Percentiles rank a stretch among this genome's conserved stretches.
Evolutionary conservation across 1,140 invertebrate genomes (phyloP).

Genomic region (Adelges cooleyi): DNA sequence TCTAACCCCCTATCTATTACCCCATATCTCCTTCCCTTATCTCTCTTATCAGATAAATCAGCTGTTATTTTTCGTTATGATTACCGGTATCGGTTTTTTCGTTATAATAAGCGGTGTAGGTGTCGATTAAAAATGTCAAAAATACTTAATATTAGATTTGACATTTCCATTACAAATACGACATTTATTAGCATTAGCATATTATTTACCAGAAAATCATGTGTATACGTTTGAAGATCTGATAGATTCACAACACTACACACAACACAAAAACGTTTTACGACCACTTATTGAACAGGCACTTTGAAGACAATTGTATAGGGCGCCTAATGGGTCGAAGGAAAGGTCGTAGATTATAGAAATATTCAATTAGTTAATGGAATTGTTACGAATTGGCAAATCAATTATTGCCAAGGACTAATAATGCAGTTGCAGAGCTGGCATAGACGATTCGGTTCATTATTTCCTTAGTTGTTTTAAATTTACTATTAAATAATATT

Average conservation of each 20-base stretch:
- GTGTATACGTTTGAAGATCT: not conserved
- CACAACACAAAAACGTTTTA: not conserved
- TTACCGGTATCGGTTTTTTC: too few relatives aligned
- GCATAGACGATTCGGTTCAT: not conserved
- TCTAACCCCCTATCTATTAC: too few relatives aligned
- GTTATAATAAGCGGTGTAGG: too few relatives aligned
- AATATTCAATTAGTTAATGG: not conserved
- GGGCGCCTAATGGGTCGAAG: not conserved
- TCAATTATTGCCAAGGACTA: not conserved
- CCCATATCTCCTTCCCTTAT: too few relatives aligned
- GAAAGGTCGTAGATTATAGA: not conserved
- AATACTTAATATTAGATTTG: not conserved
- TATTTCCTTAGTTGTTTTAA: not conserved
- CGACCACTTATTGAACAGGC: not conserved
- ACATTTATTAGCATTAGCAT: not conserved
- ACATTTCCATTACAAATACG: not conserved
- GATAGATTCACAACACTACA: not conserved
- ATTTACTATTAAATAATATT: too few relatives aligned
- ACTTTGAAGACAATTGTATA: not conserved
- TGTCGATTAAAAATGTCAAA: too few relatives aligned
- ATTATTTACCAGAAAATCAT: not conserved
- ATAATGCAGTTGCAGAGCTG: not conserved
- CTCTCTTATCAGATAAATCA: too few relatives aligned
- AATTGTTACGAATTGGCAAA: not conserved
- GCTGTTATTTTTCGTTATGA: too few relatives aligned